Evolutionary conservation across 2,888 invertebrate genomes (phyloP).

Genomic region (Standfussiana lucernea): DNA sequence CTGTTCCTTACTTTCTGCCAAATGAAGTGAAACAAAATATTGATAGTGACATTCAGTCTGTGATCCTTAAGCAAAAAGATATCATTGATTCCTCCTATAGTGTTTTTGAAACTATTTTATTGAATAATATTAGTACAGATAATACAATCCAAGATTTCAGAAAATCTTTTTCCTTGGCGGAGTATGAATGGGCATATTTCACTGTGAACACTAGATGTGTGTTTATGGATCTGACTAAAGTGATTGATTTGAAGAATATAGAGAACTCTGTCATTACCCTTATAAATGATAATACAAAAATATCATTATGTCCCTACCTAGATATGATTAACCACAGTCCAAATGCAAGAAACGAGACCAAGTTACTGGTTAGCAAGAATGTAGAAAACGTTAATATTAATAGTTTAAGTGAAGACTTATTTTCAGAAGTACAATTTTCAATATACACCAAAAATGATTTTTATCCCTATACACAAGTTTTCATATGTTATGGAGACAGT

Average conservation of each 20-base stretch:
- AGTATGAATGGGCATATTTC: constrained; percentile 95
- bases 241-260: constrained; percentile 85
- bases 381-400: constrained; percentile 78
- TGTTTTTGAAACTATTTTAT: constrained; percentile 87
- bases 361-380: constrained; percentile 80
- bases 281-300: constrained; percentile 91
- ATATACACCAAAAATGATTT: constrained; percentile 89
- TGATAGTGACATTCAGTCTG: constrained; percentile 90
- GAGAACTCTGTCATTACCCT: constrained; percentile 81
- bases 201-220: constrained; percentile 96
- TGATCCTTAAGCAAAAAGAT: constrained; percentile 88
- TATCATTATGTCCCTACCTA: constrained; percentile 96
- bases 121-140: constrained; percentile 77
- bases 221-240: constrained; percentile 91
- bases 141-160: constrained; percentile 82
- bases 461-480: constrained; percentile 93
- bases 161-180: constrained; percentile 85
- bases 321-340: constrained; percentile 97
- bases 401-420: constrained; percentile 78
- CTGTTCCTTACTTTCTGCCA: constrained; percentile 93
- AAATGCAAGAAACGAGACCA: constrained; percentile 90
- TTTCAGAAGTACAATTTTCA: constrained; percentile 85
- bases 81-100: constrained; percentile 84
- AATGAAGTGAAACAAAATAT: constrained; percentile 89
- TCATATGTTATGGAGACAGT: constrained; percentile 97